A percentile compares a stretch with the other conserved stretches of the same genome.
Conservation (phyloP, 2,888 invertebrate genomes). For the Apodemia duryi region DNA sequence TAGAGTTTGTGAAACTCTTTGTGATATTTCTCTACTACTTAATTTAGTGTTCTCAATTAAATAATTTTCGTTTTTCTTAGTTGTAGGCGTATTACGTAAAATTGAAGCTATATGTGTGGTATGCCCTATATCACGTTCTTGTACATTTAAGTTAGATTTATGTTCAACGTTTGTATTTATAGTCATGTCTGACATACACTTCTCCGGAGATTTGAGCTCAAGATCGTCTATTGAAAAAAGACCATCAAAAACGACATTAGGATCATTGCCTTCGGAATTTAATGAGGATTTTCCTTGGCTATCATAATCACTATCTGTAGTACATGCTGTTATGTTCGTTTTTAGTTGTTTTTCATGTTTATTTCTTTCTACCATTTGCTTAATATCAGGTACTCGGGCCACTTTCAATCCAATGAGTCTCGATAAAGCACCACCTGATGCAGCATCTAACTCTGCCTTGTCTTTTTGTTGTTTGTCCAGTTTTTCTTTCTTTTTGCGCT, state of each 20-base stretch:
- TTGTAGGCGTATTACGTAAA: neutral
- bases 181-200: constrained; percentile 22
- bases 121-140: constrained; percentile 6
- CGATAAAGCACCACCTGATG: constrained; percentile 38
- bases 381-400: constrained; percentile 29
- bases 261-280: constrained; percentile 43
- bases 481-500: constrained; percentile 36
- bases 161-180: constrained; percentile 16
- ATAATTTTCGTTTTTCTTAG: neutral
- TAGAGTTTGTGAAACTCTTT: constrained; percentile 4
- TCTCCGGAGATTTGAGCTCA: constrained; percentile 49
- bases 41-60: neutral
- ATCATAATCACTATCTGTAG: constrained; percentile 49
- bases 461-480: constrained; percentile 15
- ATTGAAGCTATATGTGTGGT: constrained; percentile 2
- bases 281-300: constrained; percentile 53
- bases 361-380: constrained; percentile 24
- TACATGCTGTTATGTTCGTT: constrained; percentile 25
- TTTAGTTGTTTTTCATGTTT: constrained; percentile 23
- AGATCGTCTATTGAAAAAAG: constrained; percentile 58
- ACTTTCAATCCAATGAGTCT: constrained; percentile 58
- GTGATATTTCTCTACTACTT: neutral
- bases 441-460: constrained; percentile 25
- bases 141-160: constrained; percentile 1
- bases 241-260: constrained; percentile 51